Evolutionary conservation across 2,888 invertebrate genomes (phyloP).

Genomic region (Mayetiola destructor): DNA sequence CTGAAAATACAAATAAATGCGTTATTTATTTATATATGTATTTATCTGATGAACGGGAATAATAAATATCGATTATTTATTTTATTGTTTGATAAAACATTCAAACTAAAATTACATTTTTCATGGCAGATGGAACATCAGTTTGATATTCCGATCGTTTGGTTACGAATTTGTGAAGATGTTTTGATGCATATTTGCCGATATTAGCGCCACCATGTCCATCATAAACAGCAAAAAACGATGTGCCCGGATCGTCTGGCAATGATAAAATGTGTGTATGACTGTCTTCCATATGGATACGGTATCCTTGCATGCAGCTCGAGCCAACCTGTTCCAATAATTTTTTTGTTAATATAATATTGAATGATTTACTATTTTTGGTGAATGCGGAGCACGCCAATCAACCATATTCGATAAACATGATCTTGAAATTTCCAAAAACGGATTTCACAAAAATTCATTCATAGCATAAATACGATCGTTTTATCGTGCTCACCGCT

Average conservation of each 20-base stretch:
- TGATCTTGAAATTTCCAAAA: too few relatives aligned
- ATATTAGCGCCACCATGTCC: conserved; percentile 61
- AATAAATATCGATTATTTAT: background rate
- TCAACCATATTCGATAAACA: too few relatives aligned
- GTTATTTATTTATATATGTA: background rate
- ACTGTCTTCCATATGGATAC: conserved; percentile 97
- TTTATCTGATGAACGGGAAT: background rate
- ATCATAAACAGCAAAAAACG: conserved; percentile 92
- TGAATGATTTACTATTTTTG: too few relatives aligned
- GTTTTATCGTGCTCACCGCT: too few relatives aligned
- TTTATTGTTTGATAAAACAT: too few relatives aligned
- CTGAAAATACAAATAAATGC: conserved; percentile 27
- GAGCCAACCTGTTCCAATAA: conserved; percentile 62
- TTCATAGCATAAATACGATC: too few relatives aligned
- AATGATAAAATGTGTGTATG: conserved; percentile 89
- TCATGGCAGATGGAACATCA: conserved; percentile 62
- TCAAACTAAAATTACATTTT: conserved; percentile 44
- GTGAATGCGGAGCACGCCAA: too few relatives aligned
- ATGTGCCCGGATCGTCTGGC: conserved; percentile 81
- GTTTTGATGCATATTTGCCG: conserved; percentile 87
- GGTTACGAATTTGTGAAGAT: conserved; percentile 83
- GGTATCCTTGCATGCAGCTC: conserved; percentile 99
- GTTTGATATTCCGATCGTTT: conserved; percentile 68
- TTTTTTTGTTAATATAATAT: too few relatives aligned
- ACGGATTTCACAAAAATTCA: too few relatives aligned